A percentile compares a stretch with the other conserved stretches of the same genome.
Conservation (phyloP, 92 coral and sea anemone genomes). For the Siderastrea radians region DNA sequence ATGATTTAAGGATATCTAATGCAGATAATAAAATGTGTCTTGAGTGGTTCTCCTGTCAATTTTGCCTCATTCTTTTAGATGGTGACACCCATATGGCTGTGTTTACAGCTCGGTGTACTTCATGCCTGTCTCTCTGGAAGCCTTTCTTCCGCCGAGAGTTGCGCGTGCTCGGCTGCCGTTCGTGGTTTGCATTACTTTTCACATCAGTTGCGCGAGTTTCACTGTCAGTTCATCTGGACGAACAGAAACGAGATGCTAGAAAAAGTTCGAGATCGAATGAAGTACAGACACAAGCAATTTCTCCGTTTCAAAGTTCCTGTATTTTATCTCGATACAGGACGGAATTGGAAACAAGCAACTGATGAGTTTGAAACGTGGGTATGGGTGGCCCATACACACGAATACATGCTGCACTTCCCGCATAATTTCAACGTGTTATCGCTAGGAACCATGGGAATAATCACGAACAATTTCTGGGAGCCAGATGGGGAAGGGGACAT, state of each 20-base stretch:
- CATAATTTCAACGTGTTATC: constrained; percentile 63
- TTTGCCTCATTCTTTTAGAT: constrained; percentile 16
- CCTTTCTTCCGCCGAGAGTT: constrained; percentile 3
- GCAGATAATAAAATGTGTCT: background rate
- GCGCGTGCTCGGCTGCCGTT: background rate
- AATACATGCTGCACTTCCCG: constrained; percentile 63
- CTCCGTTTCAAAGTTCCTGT: constrained; percentile 62
- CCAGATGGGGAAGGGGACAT: constrained; percentile 9
- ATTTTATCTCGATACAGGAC: background rate
- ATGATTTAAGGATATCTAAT: background rate
- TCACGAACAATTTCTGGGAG: constrained; percentile 41
- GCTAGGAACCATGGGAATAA: constrained; percentile 51
- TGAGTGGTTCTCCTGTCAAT: constrained; percentile 2
- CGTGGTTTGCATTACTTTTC: constrained; percentile 21
- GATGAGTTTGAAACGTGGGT: constrained; percentile 56
- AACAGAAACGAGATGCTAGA: constrained; percentile 43
- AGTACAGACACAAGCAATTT: constrained; percentile 53
- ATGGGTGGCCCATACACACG: constrained; percentile 53
- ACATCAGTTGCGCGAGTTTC: background rate
- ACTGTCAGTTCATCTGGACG: constrained; percentile 52
- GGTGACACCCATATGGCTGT: background rate
- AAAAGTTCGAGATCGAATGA: constrained; percentile 37
- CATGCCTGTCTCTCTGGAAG: background rate
- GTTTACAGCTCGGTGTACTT: background rate
- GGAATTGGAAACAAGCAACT: background rate